phyloP scores from a whole-genome alignment of 2,888 invertebrate genomes.

The Creontiades dilutus region DNA sequence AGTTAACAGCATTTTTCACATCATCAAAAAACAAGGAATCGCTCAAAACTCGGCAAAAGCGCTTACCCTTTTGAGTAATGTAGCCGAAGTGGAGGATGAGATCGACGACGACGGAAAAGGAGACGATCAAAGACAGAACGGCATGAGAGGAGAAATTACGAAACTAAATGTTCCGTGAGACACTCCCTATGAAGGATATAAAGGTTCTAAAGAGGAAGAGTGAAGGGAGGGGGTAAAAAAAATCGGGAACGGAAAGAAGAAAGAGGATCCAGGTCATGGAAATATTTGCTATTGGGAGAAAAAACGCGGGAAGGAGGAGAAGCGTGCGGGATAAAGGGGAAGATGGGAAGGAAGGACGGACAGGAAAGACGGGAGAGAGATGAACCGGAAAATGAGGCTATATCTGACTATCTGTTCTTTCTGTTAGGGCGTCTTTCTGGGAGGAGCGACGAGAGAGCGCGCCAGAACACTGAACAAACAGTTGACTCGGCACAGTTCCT shows the following conservation, averaged over 20 bases:
- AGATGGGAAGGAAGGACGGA: neutral
- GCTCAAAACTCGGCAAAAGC: too few relatives aligned
- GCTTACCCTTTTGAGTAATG: too few relatives aligned
- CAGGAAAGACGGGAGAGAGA: constrained; percentile 42
- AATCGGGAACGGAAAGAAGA: constrained; percentile 5
- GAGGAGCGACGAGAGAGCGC: neutral
- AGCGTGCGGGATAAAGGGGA: neutral
- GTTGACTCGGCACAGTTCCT: constrained; percentile 66
- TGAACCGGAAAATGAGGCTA: constrained; percentile 70
- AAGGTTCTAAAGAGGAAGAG: neutral
- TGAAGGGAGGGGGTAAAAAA: neutral
- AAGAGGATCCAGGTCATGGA: constrained; percentile 56
- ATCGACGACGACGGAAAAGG: too few relatives aligned
- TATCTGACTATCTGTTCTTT: constrained; percentile 71
- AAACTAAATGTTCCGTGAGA: constrained; percentile 37
- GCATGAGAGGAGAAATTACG: neutral
- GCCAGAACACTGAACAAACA: constrained; percentile 56
- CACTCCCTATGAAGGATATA: constrained; percentile 24
- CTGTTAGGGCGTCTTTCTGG: constrained; percentile 60
- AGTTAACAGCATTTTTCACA: too few relatives aligned
- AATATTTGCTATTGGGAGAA: constrained; percentile 57
- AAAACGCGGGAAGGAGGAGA: neutral
- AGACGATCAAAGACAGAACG: too few relatives aligned
- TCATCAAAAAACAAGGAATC: too few relatives aligned
- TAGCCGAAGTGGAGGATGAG: too few relatives aligned